These are phyloP conservation scores for Sarcophaga rosellei DNA, from an alignment of 2,888 invertebrate genomes.

Conservation along the genomic window DNA sequence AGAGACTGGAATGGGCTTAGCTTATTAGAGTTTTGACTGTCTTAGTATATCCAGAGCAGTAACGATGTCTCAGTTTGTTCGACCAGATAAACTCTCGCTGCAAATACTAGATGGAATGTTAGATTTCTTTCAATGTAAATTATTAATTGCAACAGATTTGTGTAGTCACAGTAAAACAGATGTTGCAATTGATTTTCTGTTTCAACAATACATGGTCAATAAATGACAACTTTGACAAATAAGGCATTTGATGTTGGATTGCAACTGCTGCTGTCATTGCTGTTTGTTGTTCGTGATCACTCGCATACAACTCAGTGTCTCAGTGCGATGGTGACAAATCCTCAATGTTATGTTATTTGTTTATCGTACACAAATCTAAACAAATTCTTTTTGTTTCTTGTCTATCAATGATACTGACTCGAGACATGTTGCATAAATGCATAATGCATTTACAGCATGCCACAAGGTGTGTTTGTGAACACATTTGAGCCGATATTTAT, in stretches of 20 bases:
- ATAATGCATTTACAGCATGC: slow-evolving; percentile 10
- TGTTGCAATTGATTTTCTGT: slow-evolving; percentile 63
- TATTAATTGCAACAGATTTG: slow-evolving; percentile 9
- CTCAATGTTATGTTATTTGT: slow-evolving; percentile 54
- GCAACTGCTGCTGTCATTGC: slow-evolving; percentile 24
- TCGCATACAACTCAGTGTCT: background rate
- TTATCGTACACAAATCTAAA: slow-evolving; percentile 45
- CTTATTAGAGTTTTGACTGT: too few relatives aligned
- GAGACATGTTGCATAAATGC: slow-evolving; percentile 22
- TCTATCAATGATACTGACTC: background rate
- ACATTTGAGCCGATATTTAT: background rate
- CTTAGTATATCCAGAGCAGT: too few relatives aligned
- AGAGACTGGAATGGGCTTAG: too few relatives aligned
- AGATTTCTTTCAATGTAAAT: slow-evolving; percentile 19
- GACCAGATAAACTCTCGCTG: too few relatives aligned
- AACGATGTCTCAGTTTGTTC: too few relatives aligned
- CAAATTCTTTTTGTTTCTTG: slow-evolving; percentile 4
- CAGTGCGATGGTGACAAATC: slow-evolving; percentile 36
- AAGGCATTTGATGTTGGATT: slow-evolving; percentile 46
- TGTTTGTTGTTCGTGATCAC: slow-evolving; percentile 28
- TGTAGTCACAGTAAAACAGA: slow-evolving; percentile 15
- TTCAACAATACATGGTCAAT: slow-evolving; percentile 60
- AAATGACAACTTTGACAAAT: slow-evolving; percentile 64
- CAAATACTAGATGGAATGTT: too few relatives aligned
- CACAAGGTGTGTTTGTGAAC: background rate